A percentile compares a stretch with the other conserved stretches of the same genome.
phyloP scores from a whole-genome alignment of 35 echinoderm and acorn worm species.

The Apostichopus japonicus region DNA sequence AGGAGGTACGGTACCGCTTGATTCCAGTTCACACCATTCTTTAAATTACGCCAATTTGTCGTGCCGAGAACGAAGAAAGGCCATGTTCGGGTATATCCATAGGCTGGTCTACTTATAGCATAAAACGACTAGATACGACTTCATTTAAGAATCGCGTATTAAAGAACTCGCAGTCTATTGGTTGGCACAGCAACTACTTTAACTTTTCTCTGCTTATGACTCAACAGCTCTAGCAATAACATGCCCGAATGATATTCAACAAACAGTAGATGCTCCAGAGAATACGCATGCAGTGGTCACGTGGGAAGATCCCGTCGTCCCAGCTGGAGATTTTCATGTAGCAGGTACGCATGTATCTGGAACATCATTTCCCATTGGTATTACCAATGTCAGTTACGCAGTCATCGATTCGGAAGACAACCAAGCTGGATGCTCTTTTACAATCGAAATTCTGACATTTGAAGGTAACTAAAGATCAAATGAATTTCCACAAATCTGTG shows the following conservation, averaged over 20 bases:
- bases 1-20: no score
- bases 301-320: background rate
- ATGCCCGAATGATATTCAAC: background rate
- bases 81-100: no score
- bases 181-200: no score
- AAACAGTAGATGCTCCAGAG: background rate
- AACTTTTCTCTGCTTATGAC: no score
- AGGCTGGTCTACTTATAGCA: no score
- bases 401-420: background rate
- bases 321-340: background rate
- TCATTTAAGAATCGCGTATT: no score
- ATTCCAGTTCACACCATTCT: no score
- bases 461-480: background rate
- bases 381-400: background rate
- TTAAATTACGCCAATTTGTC: no score
- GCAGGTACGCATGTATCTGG: background rate
- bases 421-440: background rate
- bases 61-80: no score
- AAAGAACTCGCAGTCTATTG: no score
- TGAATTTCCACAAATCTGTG: no score
- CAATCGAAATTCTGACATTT: background rate
- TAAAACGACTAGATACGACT: no score
- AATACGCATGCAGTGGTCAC: background rate
- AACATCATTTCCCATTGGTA: background rate
- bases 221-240: background rate